Base-by-base conservation (phyloP, 2,888 invertebrate genomes). In the Priocnemis perturbator region DNA sequence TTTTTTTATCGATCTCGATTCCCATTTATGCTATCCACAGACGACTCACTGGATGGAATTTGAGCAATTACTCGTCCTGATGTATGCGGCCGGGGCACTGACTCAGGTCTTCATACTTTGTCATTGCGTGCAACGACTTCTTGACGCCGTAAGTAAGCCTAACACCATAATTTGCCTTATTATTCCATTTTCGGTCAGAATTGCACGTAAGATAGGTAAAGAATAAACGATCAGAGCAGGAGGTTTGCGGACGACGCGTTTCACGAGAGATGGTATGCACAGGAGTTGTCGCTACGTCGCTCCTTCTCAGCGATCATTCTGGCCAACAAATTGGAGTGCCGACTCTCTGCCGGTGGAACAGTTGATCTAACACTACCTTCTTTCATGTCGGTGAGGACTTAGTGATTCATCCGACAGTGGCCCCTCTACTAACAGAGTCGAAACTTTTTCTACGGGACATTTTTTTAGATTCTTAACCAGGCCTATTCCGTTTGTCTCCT, bases 41-140 rank as follows among this genome's bases (percentile, higher is more conserved):
- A 47, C 47, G 4, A 4, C 47, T 26, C 3, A 47, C n/a, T 15
- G 47, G 3, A 11, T 3, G 37, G 14, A 37, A 7, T 26, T 37
- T 3, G 37, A 9, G 7, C 37, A 37, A 57, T 58, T 17, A 5
- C 4, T 75, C 0, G 37, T 79, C 17, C 0, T 70, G 2, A 21
- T 64, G 2, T 81, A 79, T 63, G 47, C 69, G 3, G 7, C 61
- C n/a, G 77, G 74, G 3, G 68, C 69, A 4, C 15, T 83, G 45
- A 61, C 72, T 2, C 78, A 84, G 67, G 58, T 84, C 17, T 84
- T 78, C 57, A 60, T 84, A 44, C 58, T 84, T 4, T 84, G 84
- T 44, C 78, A 60, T 23, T 80, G 77, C 26, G 60, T 77, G 5
- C 83, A 84, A 65, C 73, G 72, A 37, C 74, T 84, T 59, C 11